phyloP scores from a whole-genome alignment of 2,113 vertebrate genomes.

The Nyctereutes procyonoides region DNA sequence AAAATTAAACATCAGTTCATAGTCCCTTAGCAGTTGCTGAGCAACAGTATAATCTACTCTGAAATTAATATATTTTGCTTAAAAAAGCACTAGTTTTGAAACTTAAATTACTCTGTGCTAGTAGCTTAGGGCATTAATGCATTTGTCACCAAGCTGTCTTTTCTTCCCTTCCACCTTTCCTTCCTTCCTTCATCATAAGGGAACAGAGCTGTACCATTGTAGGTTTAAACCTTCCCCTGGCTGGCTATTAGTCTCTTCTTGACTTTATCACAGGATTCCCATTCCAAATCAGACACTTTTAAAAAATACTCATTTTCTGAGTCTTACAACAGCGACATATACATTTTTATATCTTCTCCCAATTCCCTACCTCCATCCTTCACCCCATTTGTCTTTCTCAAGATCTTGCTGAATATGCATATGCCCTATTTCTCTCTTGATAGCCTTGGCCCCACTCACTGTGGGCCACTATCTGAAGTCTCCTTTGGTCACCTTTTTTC shows the following conservation, averaged over 20 bases:
- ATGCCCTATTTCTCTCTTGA: background rate
- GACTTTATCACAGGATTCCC: conserved; percentile 13
- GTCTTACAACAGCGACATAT: conserved; percentile 5
- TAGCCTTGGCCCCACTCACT: conserved; percentile 18
- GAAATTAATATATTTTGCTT: conserved; percentile 56
- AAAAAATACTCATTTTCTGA: conserved; percentile 20
- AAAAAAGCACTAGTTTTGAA: conserved; percentile 51
- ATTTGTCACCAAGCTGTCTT: conserved; percentile 37
- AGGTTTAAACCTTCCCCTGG: conserved; percentile 31
- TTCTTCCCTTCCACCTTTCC: background rate
- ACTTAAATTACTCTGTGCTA: conserved; percentile 26
- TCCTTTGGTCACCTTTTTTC: conserved; percentile 17
- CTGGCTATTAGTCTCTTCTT: background rate
- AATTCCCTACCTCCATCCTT: background rate
- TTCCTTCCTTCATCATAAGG: background rate
- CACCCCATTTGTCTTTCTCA: conserved; percentile 8
- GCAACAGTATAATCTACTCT: conserved; percentile 33
- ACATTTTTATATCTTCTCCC: conserved; percentile 29
- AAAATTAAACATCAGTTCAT: conserved; percentile 19
- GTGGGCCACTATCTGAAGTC: background rate
- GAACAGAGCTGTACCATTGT: background rate
- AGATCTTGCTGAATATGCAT: conserved; percentile 25
- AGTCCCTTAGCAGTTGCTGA: conserved; percentile 32
- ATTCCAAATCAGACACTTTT: conserved; percentile 40
- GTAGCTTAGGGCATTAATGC: background rate